Base-by-base conservation (phyloP, 2,113 vertebrate genomes). In the Chunga burmeisteri region DNA sequence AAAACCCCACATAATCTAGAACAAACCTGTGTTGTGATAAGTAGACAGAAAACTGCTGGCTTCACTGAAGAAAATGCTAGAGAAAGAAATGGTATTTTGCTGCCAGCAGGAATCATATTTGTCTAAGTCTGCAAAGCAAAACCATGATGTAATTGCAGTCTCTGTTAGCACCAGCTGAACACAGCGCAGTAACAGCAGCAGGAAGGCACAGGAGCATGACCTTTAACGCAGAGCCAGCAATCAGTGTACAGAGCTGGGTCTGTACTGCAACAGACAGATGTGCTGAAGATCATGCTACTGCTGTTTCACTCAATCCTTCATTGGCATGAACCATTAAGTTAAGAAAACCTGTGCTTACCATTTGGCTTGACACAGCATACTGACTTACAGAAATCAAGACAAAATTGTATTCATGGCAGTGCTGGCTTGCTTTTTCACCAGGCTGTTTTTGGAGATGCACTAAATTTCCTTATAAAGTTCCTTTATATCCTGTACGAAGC, bases 181-280 rank as follows among this genome's bases (percentile, higher is more conserved):
- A 32, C 1, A 1, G 56, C 2, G 2, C 55, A 81, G 46, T 10
- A 65, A 40, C 25, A 67, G 78, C 81, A 87, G 59, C 26, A 56
- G 27, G 55, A 78, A 89, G 27, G 44, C 61, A 50, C 19, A 38
- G 66, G 36, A 88, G 22, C 53, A 6, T 2, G 9, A 86, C 86
- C 82, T 86, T 66, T 55, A 88, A 61, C 0, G 40, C 58, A 81
- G 67, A 81, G 78, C 46, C 10, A 29, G 56, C 13, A 18, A n/a
- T 10, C 36, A 65, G 81, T 1, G 0, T 6, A 30, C 38, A 85
- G 65, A 38, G 19, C 27, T 0, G 1, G 36, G 22, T 13, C 59
- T 66, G 63, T 7, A 17, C 19, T 83, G 81, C 67, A 47, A 11
- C 50, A 71, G 40, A 21, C 11, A 47, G 29, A 74, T 19, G 46